phyloP scores from a whole-genome alignment of 2,888 invertebrate species.

The Chaitophorus viminalis region DNA sequence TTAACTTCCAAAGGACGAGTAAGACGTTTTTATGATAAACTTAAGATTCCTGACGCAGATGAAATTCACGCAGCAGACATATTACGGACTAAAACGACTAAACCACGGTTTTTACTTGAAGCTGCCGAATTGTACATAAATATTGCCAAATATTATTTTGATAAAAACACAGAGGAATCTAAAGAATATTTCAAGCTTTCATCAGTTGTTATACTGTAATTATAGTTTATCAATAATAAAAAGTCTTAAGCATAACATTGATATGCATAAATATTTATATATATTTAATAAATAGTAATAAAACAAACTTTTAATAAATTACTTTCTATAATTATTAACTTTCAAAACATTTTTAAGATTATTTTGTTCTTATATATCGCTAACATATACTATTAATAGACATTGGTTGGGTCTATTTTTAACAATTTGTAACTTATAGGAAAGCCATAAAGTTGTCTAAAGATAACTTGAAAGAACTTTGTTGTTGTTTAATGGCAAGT shows the following conservation, averaged over 20 bases:
- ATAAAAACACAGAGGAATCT: neutral
- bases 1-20: conserved; percentile 56
- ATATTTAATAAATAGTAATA: too few relatives aligned
- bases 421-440: neutral
- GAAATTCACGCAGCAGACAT: conserved; percentile 17
- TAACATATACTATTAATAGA: too few relatives aligned
- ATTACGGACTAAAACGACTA: conserved; percentile 6
- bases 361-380: too few relatives aligned
- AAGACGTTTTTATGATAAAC: conserved; percentile 9
- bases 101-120: neutral
- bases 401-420: neutral
- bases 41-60: neutral
- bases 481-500: neutral
- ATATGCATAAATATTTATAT: too few relatives aligned
- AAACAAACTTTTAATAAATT: too few relatives aligned
- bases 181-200: conserved; percentile 12
- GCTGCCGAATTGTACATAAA: conserved; percentile 9
- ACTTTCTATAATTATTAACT: too few relatives aligned
- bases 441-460: conserved; percentile 14
- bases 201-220: conserved; percentile 5
- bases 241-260: too few relatives aligned
- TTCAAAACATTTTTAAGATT: too few relatives aligned
- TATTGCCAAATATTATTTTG: too few relatives aligned
- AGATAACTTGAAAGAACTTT: conserved; percentile 23
- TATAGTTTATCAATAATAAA: neutral